Evolutionary conservation across 2,113 vertebrate genomes (phyloP).

Genomic region (Siniperca knerii): DNA sequence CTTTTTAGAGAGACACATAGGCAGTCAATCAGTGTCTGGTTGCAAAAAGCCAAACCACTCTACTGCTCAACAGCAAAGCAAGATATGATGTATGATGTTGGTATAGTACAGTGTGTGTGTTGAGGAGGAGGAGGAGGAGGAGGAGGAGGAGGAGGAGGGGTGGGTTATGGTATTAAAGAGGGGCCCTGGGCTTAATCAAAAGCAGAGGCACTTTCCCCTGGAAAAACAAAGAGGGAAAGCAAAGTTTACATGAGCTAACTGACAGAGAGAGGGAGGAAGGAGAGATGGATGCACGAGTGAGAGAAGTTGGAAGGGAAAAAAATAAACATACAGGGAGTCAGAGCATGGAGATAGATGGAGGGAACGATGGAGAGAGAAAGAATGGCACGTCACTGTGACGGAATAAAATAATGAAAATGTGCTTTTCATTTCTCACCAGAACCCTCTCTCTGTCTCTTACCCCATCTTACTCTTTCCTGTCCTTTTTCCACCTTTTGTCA

Average conservation of each 20-base stretch:
- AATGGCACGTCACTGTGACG: slow-evolving; percentile 41
- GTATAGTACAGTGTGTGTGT: slow-evolving; percentile 41
- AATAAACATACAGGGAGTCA: slow-evolving; percentile 77
- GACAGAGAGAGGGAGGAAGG: slow-evolving; percentile 58
- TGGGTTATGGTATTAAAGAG: slow-evolving; percentile 55
- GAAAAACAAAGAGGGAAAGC: slow-evolving; percentile 81
- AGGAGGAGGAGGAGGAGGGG: neutral
- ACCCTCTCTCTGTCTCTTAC: slow-evolving; percentile 13
- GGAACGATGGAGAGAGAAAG: slow-evolving; percentile 39
- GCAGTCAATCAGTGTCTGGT: slow-evolving; percentile 29
- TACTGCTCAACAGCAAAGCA: slow-evolving; percentile 35
- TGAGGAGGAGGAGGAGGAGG: neutral
- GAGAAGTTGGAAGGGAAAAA: slow-evolving; percentile 72
- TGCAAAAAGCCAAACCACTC: slow-evolving; percentile 38
- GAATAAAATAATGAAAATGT: slow-evolving; percentile 75
- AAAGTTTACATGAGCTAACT: slow-evolving; percentile 84
- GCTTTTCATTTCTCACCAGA: slow-evolving; percentile 71
- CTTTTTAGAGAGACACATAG: slow-evolving; percentile 3
- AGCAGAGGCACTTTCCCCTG: slow-evolving; percentile 76
- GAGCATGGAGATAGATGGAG: slow-evolving; percentile 60
- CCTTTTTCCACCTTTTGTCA: neutral
- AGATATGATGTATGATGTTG: slow-evolving; percentile 55
- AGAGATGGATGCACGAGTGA: slow-evolving; percentile 69
- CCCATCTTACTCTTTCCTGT: slow-evolving; percentile 16
- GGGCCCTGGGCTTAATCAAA: slow-evolving; percentile 77